phyloP scores from a whole-genome alignment of 2,113 vertebrate species.

The Laterallus jamaicensis region DNA sequence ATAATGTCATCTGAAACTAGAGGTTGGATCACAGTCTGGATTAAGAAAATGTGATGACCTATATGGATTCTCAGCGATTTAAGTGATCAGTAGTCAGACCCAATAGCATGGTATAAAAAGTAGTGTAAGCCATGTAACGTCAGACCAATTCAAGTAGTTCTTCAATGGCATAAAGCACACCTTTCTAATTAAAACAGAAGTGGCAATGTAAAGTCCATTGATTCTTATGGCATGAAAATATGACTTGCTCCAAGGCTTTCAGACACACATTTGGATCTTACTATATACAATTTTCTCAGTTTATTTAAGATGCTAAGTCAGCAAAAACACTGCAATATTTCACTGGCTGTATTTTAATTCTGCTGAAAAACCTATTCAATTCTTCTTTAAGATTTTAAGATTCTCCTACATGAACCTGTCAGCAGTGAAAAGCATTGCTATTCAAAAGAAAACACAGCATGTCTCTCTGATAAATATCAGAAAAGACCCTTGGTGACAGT shows the following conservation, averaged over 20 bases:
- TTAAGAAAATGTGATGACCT: not conserved
- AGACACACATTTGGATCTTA: not conserved
- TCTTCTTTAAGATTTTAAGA: not conserved
- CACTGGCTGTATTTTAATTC: not conserved
- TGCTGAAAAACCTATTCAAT: not conserved
- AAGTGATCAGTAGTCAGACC: not conserved
- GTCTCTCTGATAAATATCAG: constrained; percentile 27
- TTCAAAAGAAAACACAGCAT: not conserved
- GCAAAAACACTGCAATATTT: not conserved
- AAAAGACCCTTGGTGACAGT: constrained; percentile 7
- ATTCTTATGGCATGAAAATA: not conserved
- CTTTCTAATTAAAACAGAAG: not conserved
- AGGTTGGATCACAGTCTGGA: not conserved
- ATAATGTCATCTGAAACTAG: not conserved
- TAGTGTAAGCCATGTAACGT: not conserved
- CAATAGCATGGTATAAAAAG: not conserved
- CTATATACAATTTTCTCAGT: not conserved
- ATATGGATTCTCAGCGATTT: not conserved
- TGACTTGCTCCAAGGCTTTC: not conserved
- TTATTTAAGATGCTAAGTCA: not conserved
- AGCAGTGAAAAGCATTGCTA: not conserved
- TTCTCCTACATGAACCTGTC: not conserved
- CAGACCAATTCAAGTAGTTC: not conserved
- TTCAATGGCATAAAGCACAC: not conserved
- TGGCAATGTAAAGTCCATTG: not conserved